Evolutionary conservation across 2,113 vertebrate species (phyloP), one percentile per base, ranked within the genome.

Genomic region (Electrona antarctica): DNA sequence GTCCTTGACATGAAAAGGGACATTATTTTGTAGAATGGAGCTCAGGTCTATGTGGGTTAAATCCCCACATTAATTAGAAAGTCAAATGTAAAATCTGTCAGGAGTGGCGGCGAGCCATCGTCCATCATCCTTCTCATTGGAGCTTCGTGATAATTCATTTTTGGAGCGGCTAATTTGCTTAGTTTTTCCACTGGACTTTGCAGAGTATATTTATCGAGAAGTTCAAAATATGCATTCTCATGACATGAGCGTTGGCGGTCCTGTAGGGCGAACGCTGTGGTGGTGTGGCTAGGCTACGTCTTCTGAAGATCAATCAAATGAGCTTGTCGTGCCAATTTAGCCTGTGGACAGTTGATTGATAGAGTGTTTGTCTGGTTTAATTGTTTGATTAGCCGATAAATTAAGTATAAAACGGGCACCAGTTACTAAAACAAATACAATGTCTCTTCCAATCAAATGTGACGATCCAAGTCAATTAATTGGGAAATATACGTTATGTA

Each of bases 1-100:
- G 21, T 21, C 21, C 21, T 21, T 21, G 21, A 21, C 21, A 21
- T 21, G 21, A 21, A 21, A 21, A 21, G 21, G 21, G 21, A 21
- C 21, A 21, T 21, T n/a, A n/a, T 21, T 21, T 1, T 21, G 2
- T 21, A 21, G 21, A 21, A 21, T 21, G 21, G 21, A 21, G 21
- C 21, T 21, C 21, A 21, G 21, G 21, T 21, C 21, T 21, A 1
- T 2, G 21, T 21, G 21, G 21, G 21, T 21, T 21, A 91, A 92
- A 90, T 90, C 89, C 86, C 85, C 67, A 80, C 89, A 89, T 91
- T 92, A 90, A 93, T 93, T 91, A 90, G 72, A 92, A 91, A 92
- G 88, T 89, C 89, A 89, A 87, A 93, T 90, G 83, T 88, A 88
- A 85, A 90, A 91, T 84, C 73, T 79, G 83, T 82, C 86, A 85